Conservation (phyloP, 2,113 vertebrate species). For the Gadus macrocephalus region DNA sequence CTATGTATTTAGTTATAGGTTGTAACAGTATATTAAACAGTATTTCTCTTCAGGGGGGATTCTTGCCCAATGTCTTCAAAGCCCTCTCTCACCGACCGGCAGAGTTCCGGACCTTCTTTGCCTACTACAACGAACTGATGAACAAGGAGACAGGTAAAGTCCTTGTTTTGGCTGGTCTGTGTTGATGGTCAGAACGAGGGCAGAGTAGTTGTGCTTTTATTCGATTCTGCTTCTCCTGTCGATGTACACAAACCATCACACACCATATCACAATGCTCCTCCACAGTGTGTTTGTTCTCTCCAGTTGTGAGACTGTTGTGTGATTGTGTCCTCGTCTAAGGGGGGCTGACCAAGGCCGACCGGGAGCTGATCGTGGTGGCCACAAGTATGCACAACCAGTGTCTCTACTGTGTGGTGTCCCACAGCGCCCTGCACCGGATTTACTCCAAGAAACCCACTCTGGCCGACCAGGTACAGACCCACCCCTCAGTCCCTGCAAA, state of each 20-base stretch:
- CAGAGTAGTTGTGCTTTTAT: too few relatives aligned
- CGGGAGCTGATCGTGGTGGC: constrained; percentile 83
- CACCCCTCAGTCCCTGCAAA: neutral
- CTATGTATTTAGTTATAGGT: too few relatives aligned
- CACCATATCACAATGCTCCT: too few relatives aligned
- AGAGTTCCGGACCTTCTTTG: constrained; percentile 85
- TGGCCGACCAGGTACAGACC: constrained; percentile 75
- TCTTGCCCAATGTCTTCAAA: constrained; percentile 83
- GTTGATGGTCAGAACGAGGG: too few relatives aligned
- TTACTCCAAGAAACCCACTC: constrained; percentile 78
- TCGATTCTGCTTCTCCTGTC: too few relatives aligned
- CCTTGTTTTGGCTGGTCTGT: too few relatives aligned
- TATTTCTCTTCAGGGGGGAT: constrained; percentile 63
- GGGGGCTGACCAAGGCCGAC: constrained; percentile 78
- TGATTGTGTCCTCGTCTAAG: constrained; percentile 43
- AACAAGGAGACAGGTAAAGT: constrained; percentile 82
- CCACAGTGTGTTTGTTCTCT: too few relatives aligned
- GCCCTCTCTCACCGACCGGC: constrained; percentile 70
- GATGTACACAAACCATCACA: too few relatives aligned
- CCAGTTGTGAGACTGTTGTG: too few relatives aligned
- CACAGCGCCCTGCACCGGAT: constrained; percentile 81
- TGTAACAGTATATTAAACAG: neutral
- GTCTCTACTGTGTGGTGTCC: constrained; percentile 79
- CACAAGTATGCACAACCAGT: constrained; percentile 77
- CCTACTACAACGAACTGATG: constrained; percentile 80